Evolutionary conservation across 2,113 vertebrate species (phyloP), one percentile per base, ranked within the genome.

Genomic region (Marmota flaviventris): DNA sequence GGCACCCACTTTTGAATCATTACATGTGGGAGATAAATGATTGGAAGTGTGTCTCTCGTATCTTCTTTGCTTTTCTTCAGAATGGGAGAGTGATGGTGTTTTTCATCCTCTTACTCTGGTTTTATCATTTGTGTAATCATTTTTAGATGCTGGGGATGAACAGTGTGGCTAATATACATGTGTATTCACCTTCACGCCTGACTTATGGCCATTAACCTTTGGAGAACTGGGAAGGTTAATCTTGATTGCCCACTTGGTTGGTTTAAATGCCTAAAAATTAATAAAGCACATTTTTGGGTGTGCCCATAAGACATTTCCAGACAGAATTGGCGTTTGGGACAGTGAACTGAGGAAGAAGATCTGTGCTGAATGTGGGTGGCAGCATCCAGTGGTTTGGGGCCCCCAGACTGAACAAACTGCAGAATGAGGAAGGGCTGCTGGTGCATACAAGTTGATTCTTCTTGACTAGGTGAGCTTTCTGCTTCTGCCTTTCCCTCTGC

Each of bases 41-140:
- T 16, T 25, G n/a, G 4, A 82, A 1, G 0, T 37, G 0, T 10
- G 29, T 85, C 13, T 9, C 16, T 16, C 34, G 1, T 14, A 18
- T 2, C 7, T 18, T 63, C 24, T 75, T 34, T 53, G 16, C 4
- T 92, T 51, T 82, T 72, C 32, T 81, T 32, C 11, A 53, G 4
- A 18, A 72, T 27, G 5, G 24, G 17, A 2, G 48, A 37, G 8
- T 77, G 11, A 8, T 8, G 2, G 25, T 67, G 2, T 48, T 85
- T 79, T 18, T 84, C 8, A 25, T 42, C 25, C 56, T 85, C 17
- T 85, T 70, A 58, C 3, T 27, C n/a, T 45, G 79, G 10, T 63
- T 72, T 3, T 58, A 27, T 65, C 27, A n/a, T 45, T 93, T 67
- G 3, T 53, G 0, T 22, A 27, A 18, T 29, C 7, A 48, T 51